Evolutionary conservation across 2,797 vertebrate genomes (phyloP).

Genomic region (Lycodopsis pacificus): DNA sequence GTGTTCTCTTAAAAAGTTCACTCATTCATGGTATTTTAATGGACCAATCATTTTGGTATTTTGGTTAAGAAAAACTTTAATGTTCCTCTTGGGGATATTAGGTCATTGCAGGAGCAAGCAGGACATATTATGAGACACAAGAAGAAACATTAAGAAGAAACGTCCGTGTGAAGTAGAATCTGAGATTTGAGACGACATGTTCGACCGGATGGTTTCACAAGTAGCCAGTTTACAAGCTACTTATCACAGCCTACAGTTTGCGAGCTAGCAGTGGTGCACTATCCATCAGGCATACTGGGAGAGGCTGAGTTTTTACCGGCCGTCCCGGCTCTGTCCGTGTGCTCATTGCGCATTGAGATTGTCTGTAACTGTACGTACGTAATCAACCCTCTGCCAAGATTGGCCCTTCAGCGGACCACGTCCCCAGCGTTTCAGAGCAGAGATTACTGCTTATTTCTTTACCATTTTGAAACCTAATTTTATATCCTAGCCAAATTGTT

Average conservation of each 20-base stretch:
- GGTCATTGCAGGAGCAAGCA: conserved; percentile 9
- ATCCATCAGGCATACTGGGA: not conserved
- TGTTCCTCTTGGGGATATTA: not conserved
- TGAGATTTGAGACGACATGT: not conserved
- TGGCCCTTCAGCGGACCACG: not conserved
- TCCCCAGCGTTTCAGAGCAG: not conserved
- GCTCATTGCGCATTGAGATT: too few species aligned
- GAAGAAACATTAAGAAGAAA: not conserved
- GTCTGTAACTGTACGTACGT: not conserved
- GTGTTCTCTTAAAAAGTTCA: conserved; percentile 4
- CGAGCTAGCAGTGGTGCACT: not conserved
- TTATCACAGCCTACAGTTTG: not conserved
- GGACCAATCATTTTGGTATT: not conserved
- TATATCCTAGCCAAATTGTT: not conserved
- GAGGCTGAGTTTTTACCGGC: not conserved
- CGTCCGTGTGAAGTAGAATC: too few species aligned
- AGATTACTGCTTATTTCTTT: not conserved
- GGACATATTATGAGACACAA: not conserved
- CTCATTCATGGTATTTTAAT: conserved; percentile 9
- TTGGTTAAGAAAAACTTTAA: not conserved
- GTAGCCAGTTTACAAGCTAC: not conserved
- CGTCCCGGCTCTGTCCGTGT: too few species aligned
- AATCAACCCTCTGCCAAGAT: not conserved
- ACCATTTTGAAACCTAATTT: not conserved
- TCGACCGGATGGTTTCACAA: not conserved